Evolutionary conservation across 2,113 vertebrate species (phyloP).

Genomic region (Heterocephalus glaber): DNA sequence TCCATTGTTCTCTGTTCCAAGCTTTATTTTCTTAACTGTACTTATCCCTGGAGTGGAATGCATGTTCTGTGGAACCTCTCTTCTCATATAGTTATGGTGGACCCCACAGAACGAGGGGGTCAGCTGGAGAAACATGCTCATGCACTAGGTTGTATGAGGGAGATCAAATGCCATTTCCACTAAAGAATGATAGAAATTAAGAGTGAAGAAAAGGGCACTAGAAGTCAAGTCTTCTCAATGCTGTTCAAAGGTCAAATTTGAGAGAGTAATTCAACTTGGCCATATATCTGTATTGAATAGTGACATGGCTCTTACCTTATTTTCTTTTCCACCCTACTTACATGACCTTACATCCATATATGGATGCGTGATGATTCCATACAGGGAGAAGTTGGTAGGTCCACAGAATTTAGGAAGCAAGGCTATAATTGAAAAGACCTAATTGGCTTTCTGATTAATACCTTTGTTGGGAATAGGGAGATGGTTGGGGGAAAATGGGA

Average conservation of each 20-base stretch:
- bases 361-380: not conserved
- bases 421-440: not conserved
- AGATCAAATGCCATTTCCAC: not conserved
- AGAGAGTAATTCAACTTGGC: not conserved
- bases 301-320: not conserved
- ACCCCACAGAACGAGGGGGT: not conserved
- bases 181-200: not conserved
- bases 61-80: not conserved
- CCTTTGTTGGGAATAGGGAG: not conserved
- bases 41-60: not conserved
- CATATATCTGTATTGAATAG: not conserved
- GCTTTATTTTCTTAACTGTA: constrained; percentile 4
- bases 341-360: not conserved
- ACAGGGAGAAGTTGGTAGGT: not conserved
- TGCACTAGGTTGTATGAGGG: not conserved
- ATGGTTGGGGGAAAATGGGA: not conserved
- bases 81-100: not conserved
- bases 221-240: not conserved
- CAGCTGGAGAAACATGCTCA: no score
- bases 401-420: not conserved
- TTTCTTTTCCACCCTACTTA: not conserved
- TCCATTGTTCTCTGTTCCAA: not conserved
- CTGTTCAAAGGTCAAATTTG: not conserved
- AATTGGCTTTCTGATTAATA: not conserved
- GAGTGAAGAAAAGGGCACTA: not conserved